Base-by-base conservation (phyloP, 2,797 vertebrate species). In the Rhabdophis nuchalis region DNA sequence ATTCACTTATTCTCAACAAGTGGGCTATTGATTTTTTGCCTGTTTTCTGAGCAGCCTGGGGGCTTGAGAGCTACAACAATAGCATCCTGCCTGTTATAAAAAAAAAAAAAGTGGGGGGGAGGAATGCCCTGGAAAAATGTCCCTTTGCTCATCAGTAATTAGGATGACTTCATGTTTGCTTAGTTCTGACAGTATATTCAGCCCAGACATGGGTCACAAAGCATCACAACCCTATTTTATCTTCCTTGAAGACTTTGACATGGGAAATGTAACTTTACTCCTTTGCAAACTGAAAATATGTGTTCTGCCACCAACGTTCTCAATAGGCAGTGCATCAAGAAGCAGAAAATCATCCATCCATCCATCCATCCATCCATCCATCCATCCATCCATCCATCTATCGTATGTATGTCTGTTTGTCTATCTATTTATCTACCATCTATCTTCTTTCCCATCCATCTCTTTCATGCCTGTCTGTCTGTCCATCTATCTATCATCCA, bases 1-100 rank as follows among this genome's bases (percentile, higher is more conserved):
- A 98, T 97, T 98, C 97, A 97, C 97, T 97, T 96, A 97, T 95
- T 96, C 96, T 97, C 97, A 98, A 98, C 98, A 98, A 98, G 98
- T 98, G 97, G 97, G 94, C 97, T 98, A 98, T 98, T 98, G 98
- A 98, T 98, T 98, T 97, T 97, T 97, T 96, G 95, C 96, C 96
- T 96, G 96, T 97, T 97, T 98, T 97, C 97, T 97, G 96, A 97
- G 96, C 95, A 97, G 97, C 97, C 96, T 0, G 6, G 95, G 89
- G 97, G 97, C 97, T 97, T 97, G 96, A 97, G 95, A 97, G 96
- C 85, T 94, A 96, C 95, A 96, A 95, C 96, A 97, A 97, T 95
- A 96, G 96, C 91, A 90, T 96, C 95, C 94, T 94, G 93, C 94
- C 92, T 87, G 93, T 23, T 92, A 90, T 16, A n/a, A 41, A 29